phyloP scores from a whole-genome alignment of 2,113 vertebrate species.

The Tautogolabrus adspersus region DNA sequence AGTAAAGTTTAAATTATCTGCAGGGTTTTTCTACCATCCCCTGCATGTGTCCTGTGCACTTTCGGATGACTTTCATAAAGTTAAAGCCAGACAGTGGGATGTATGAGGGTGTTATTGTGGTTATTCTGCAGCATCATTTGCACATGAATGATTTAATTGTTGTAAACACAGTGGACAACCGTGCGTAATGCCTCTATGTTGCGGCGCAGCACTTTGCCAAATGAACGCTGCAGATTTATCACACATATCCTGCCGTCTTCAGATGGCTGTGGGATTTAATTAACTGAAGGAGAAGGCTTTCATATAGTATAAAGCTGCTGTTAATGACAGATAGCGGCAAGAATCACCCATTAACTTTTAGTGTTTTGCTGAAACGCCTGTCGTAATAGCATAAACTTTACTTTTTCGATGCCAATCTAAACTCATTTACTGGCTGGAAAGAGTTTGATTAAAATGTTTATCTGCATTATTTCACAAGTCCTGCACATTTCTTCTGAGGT shows the following conservation, averaged over 20 bases:
- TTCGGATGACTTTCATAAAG: background rate
- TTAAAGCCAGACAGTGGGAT: background rate
- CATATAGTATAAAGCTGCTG: slow-evolving; percentile 27
- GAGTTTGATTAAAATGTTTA: slow-evolving; percentile 35
- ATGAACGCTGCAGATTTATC: slow-evolving; percentile 40
- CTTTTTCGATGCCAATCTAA: slow-evolving; percentile 31
- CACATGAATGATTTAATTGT: slow-evolving; percentile 13
- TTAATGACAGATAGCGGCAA: slow-evolving; percentile 25
- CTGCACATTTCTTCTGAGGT: background rate
- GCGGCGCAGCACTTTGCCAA: slow-evolving; percentile 15
- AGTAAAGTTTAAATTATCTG: slow-evolving; percentile 17
- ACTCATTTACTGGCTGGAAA: background rate
- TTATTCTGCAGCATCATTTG: slow-evolving; percentile 3
- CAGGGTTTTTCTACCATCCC: slow-evolving; percentile 1
- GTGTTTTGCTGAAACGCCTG: slow-evolving; percentile 25
- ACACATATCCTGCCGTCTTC: slow-evolving; percentile 13
- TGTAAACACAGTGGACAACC: slow-evolving; percentile 5
- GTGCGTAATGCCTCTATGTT: slow-evolving; percentile 3
- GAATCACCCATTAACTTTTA: slow-evolving; percentile 35
- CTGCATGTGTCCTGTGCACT: background rate
- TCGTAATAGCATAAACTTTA: slow-evolving; percentile 23
- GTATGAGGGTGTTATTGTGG: background rate
- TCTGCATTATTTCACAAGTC: slow-evolving; percentile 17
- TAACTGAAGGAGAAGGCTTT: slow-evolving; percentile 21
- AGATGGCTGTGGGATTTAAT: slow-evolving; percentile 43